Evolutionary conservation across 2,888 invertebrate genomes (phyloP).

Genomic region (Pyrocoelia pectoralis): DNA sequence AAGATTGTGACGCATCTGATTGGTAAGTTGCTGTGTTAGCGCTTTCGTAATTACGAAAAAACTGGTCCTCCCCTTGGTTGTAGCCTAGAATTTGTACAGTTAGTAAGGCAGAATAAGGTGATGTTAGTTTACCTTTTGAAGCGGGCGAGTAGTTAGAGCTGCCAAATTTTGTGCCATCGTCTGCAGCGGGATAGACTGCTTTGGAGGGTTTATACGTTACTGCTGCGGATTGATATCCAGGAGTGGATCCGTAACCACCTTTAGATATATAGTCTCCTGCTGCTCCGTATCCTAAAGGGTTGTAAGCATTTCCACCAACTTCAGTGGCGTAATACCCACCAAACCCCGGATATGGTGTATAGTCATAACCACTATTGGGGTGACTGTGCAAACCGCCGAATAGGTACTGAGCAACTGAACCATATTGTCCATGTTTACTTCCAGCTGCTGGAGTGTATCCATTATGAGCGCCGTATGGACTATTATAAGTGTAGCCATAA

Average conservation of each 20-base stretch:
- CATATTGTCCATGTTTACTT: neutral
- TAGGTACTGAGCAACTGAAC: neutral
- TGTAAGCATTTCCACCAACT: too few species aligned
- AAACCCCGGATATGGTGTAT: neutral
- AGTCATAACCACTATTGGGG: neutral
- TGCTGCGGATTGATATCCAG: too few species aligned
- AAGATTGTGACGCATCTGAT: constrained; percentile 41
- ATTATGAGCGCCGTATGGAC: neutral
- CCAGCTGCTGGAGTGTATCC: neutral
- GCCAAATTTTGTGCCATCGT: neutral
- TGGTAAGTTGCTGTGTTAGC: constrained; percentile 15
- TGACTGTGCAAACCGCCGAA: neutral
- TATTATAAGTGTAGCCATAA: too few species aligned
- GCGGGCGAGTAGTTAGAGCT: neutral
- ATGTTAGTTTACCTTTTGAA: neutral
- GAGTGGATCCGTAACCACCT: neutral
- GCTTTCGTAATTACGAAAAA: constrained; percentile 18
- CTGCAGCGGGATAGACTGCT: too few species aligned
- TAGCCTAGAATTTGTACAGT: neutral
- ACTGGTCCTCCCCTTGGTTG: neutral
- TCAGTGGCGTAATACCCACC: too few species aligned
- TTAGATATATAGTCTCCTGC: neutral
- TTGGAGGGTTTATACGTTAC: too few species aligned
- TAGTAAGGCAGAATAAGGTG: neutral
- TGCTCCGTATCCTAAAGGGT: too few species aligned